Evolutionary conservation across 2,888 invertebrate species (phyloP).

Genomic region (Agapostemon virescens): DNA sequence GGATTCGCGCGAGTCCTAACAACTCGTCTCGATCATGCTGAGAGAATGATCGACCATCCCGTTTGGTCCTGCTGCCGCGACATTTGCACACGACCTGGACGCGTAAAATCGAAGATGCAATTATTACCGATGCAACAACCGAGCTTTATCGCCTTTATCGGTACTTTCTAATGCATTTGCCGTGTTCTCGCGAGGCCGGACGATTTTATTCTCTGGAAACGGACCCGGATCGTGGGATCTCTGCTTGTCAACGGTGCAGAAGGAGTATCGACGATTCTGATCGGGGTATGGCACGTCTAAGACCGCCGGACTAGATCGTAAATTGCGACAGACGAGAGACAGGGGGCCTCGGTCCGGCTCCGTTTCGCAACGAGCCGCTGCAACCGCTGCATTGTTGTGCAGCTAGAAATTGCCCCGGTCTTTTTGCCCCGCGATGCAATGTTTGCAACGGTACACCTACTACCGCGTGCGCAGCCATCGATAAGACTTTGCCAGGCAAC

Average conservation of each 20-base stretch:
- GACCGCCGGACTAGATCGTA: constrained; percentile 53
- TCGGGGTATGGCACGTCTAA: constrained; percentile 45
- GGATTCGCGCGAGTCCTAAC: background rate
- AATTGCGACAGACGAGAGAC: constrained; percentile 76
- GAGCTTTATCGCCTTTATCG: background rate
- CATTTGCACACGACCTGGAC: background rate
- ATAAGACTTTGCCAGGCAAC: background rate
- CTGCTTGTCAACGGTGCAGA: background rate
- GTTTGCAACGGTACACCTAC: constrained; percentile 65
- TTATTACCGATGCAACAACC: constrained; percentile 2
- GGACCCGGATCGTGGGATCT: background rate
- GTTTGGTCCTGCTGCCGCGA: background rate
- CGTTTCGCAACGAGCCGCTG: constrained; percentile 58
- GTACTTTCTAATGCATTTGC: constrained; percentile 36
- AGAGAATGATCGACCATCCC: background rate
- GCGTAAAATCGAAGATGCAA: background rate
- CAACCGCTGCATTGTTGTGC: constrained; percentile 68
- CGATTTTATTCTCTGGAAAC: constrained; percentile 17
- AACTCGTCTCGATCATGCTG: background rate
- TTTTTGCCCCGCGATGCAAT: constrained; percentile 56
- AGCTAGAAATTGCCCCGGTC: constrained; percentile 59
- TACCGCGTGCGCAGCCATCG: constrained; percentile 29
- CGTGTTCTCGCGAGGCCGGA: constrained; percentile 7
- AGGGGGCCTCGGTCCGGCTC: constrained; percentile 46
- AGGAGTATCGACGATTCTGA: constrained; percentile 43